phyloP scores from a whole-genome alignment of 2,113 vertebrate genomes.

The Pluvianellus socialis region DNA sequence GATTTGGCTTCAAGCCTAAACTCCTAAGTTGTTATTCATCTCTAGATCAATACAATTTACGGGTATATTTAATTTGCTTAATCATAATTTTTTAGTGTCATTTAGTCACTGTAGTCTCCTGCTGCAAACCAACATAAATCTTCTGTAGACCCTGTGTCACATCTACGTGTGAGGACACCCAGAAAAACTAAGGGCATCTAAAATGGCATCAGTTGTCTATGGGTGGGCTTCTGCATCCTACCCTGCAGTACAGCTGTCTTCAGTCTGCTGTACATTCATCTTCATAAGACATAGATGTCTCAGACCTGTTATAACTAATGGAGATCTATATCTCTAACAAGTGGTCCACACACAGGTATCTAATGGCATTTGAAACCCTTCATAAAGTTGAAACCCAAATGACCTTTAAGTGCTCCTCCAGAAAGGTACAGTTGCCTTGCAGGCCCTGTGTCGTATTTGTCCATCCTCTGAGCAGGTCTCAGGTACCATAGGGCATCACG shows the following conservation, averaged over 20 bases:
- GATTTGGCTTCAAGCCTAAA: background rate
- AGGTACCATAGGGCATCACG: fast-evolving
- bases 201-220: background rate
- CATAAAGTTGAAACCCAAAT: background rate
- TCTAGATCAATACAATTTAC: background rate
- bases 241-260: background rate
- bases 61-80: background rate
- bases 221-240: background rate
- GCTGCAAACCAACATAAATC: background rate
- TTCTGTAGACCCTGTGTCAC: background rate
- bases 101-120: background rate
- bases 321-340: background rate
- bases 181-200: background rate
- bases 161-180: background rate
- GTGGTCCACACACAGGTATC: too few relatives aligned
- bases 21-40: background rate
- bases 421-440: background rate
- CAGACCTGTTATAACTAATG: fast-evolving
- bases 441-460: background rate
- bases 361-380: background rate
- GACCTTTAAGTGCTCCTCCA: background rate
- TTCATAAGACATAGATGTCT: fast-evolving
- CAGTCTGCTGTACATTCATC: background rate
- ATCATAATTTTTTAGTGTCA: background rate
- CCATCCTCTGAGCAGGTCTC: background rate